Evolutionary conservation across 2,113 vertebrate genomes (phyloP).

Genomic region (Edolisoma coerulescens): DNA sequence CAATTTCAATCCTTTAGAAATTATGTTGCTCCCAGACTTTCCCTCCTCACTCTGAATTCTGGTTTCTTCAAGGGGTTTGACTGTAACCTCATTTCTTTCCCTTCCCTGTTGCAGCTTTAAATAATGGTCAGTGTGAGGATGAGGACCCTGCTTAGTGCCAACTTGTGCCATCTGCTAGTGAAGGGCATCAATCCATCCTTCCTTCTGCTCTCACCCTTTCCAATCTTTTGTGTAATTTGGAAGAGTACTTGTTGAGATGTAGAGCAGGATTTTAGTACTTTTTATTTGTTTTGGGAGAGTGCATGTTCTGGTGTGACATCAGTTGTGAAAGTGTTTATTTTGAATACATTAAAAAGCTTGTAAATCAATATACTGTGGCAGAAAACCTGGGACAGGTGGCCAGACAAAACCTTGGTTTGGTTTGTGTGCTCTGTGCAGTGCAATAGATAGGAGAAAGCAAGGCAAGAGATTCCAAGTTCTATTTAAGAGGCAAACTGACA

Average conservation of each 20-base stretch:
- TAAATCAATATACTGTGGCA: background rate
- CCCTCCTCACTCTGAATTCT: background rate
- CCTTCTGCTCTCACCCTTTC: background rate
- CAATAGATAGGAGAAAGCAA: background rate
- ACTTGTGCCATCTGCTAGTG: background rate
- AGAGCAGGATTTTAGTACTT: background rate
- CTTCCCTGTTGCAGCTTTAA: background rate
- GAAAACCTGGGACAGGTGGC: background rate
- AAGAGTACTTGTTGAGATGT: background rate
- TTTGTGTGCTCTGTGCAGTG: background rate
- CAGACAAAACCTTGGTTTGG: background rate
- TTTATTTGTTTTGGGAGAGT: background rate
- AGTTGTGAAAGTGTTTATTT: background rate
- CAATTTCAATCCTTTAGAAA: background rate
- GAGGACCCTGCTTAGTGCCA: background rate
- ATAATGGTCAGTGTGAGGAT: background rate
- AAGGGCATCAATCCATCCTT: background rate
- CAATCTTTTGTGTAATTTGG: background rate
- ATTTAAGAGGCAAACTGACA: background rate
- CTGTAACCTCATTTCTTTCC: background rate
- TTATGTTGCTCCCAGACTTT: background rate
- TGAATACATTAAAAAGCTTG: background rate
- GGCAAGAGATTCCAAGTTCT: background rate
- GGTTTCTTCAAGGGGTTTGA: background rate
- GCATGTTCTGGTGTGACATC: background rate